Percentiles rank a stretch among this genome's conserved stretches.
phyloP scores from a whole-genome alignment of 2,888 invertebrate species.

The Drosophila recens region DNA sequence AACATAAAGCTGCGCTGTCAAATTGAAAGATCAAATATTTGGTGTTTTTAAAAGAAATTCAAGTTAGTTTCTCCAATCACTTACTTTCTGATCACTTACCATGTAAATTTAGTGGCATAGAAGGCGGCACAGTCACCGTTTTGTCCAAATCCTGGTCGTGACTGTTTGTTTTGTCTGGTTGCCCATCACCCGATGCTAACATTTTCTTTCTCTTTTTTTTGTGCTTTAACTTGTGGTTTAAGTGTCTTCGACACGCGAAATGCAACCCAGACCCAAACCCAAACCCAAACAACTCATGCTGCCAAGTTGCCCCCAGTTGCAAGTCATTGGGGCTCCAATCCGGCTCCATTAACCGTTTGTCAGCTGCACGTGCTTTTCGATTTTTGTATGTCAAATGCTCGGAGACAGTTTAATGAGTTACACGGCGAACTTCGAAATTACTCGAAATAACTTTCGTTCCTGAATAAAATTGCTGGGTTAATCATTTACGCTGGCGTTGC shows the following conservation, averaged over 20 bases:
- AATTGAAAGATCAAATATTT: neutral
- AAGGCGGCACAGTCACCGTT: slow-evolving; percentile 11
- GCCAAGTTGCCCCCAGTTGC: neutral
- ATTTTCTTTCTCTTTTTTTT: slow-evolving; percentile 6
- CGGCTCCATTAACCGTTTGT: slow-evolving; percentile 44
- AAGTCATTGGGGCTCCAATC: neutral
- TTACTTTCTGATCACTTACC: neutral
- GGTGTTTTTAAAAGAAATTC: neutral
- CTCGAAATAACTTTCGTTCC: slow-evolving; percentile 39
- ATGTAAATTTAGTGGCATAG: neutral
- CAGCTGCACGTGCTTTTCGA: slow-evolving; percentile 65
- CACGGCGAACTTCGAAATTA: slow-evolving; percentile 31
- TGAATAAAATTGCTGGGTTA: slow-evolving; percentile 50
- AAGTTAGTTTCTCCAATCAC: neutral
- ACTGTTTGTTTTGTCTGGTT: slow-evolving; percentile 48
- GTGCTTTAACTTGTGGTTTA: slow-evolving; percentile 66
- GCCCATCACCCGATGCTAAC: slow-evolving; percentile 17
- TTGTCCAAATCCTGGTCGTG: slow-evolving; percentile 31
- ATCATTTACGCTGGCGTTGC: slow-evolving; percentile 60
- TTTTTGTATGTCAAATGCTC: slow-evolving; percentile 62
- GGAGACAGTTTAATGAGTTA: slow-evolving; percentile 71
- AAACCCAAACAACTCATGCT: slow-evolving; percentile 27
- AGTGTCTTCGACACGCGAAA: slow-evolving; percentile 82
- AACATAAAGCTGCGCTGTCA: neutral
- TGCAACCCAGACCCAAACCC: slow-evolving; percentile 57